phyloP scores from a whole-genome alignment of 2,113 vertebrate genomes.

The Percina caprodes region DNA sequence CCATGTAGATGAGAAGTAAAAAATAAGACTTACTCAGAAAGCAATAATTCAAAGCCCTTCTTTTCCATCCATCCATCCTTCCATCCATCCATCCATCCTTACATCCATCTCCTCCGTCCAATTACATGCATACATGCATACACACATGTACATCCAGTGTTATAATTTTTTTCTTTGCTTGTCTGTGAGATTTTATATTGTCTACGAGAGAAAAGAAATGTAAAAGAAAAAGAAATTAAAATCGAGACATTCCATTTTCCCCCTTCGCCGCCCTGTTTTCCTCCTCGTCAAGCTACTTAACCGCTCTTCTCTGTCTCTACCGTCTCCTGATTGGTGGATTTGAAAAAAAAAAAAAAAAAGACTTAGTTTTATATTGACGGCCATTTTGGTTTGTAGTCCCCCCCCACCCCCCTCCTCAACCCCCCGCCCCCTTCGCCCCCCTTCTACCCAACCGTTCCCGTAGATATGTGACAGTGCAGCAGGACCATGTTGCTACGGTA shows the following conservation, averaged over 20 bases:
- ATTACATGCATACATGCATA: slow-evolving; percentile 23
- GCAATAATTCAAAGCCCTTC: slow-evolving; percentile 83
- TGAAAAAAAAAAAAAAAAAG: slow-evolving; percentile 66
- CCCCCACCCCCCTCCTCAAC: background rate
- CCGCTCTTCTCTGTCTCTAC: slow-evolving; percentile 53
- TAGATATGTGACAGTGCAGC: slow-evolving; percentile 81
- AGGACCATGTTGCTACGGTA: slow-evolving; percentile 75
- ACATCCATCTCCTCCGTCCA: slow-evolving; percentile 25
- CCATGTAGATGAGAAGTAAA: slow-evolving; percentile 79
- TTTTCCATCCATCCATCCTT: slow-evolving; percentile 19
- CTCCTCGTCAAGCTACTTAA: slow-evolving; percentile 4
- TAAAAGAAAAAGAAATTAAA: slow-evolving; percentile 40
- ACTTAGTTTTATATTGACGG: slow-evolving; percentile 85
- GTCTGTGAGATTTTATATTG: slow-evolving; percentile 86
- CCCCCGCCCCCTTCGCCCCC: background rate
- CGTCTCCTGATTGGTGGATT: slow-evolving; percentile 61
- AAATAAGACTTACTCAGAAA: slow-evolving; percentile 80
- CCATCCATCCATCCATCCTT: slow-evolving; percentile 1
- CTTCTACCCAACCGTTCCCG: slow-evolving; percentile 47
- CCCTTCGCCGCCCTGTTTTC: background rate
- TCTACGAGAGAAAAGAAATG: slow-evolving; percentile 75
- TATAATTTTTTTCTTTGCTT: slow-evolving; percentile 78
- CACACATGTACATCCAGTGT: slow-evolving; percentile 59
- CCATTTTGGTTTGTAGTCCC: slow-evolving; percentile 81
- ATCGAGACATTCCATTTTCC: slow-evolving; percentile 66